A percentile compares a stretch with the other conserved stretches of the same genome.
Conservation (phyloP, 1,140 invertebrate species). For the Dolichoris vasculosae region DNA sequence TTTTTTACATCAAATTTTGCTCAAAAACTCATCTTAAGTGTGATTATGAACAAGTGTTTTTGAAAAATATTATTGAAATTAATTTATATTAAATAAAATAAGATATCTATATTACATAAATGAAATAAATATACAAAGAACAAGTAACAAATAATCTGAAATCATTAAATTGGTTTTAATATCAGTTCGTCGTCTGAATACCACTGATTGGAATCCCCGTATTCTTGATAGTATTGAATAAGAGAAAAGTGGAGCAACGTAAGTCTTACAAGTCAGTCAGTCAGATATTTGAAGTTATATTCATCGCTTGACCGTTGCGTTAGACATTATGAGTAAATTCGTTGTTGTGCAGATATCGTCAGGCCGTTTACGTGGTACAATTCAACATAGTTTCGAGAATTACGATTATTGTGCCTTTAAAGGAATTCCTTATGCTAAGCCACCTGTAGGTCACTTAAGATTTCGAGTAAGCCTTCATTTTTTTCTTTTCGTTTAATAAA, state of each 20-base stretch:
- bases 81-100: no score
- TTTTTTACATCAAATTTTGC: no score
- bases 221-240: background rate
- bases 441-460: slow-evolving; percentile 60
- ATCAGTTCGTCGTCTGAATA: background rate
- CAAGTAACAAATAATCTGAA: background rate
- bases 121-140: background rate
- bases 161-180: background rate
- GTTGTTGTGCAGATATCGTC: background rate
- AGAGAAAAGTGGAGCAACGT: background rate
- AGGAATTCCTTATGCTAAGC: slow-evolving; percentile 63
- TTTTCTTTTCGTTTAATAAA: background rate
- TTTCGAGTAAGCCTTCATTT: slow-evolving; percentile 56
- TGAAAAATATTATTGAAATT: background rate
- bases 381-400: slow-evolving; percentile 48
- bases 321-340: slow-evolving; percentile 24
- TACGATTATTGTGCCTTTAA: slow-evolving; percentile 55
- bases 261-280: background rate
- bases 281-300: background rate
- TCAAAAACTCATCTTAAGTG: no score
- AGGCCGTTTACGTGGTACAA: slow-evolving; percentile 55
- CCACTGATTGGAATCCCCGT: background rate
- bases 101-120: no score
- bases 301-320: background rate
- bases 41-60: no score